Evolutionary conservation across 2,888 invertebrate species (phyloP), one percentile per base, ranked within the genome.

Genomic region (Thecocarcelia acutangulata): DNA sequence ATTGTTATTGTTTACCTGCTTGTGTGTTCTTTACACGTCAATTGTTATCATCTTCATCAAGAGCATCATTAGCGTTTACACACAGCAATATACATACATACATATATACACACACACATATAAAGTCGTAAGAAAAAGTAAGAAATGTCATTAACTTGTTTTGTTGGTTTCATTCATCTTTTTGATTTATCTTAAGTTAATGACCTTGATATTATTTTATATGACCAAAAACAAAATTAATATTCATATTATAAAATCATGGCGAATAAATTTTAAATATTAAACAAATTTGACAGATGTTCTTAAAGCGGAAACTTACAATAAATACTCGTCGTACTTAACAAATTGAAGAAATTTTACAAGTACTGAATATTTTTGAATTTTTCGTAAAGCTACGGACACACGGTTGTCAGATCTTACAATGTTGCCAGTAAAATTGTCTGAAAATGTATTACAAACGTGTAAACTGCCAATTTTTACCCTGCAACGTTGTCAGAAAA

Each of bases 31-130:
- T 58, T 58, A 50, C 58, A 74, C 33, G 56, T 63, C 15, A 54
- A 77, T 69, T 54, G 54, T 24, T 42, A 46, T 69, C 33, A 24
- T 17, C 63, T 21, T 37, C 19, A 48, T 19, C 33, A 50, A 40
- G 28, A 44, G 13, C 17, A 37, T 37, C 58, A 59, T 59, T 28
- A 28, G 21, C 33, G 59, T 4, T 59, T 21, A 50, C 37, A 52
- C 33, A 58, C n/a, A n/a, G n/a, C n/a, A n/a, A n/a, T n/a, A n/a
- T n/a, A n/a, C n/a, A n/a, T n/a, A n/a, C n/a, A n/a, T n/a, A n/a
- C n/a, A n/a, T n/a, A n/a, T n/a, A n/a, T n/a, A n/a, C n/a, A 24
- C 24, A 52, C 17, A 33, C 3, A 3, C 5, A 50, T 9, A 37
- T 13, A 19, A 42, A 59, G 13, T 15, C 19, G 1, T 4, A 42